Evolutionary conservation across 2,797 vertebrate genomes (phyloP), one percentile per base, ranked within the genome.

Genomic region (Phyllotis vaccarum): DNA sequence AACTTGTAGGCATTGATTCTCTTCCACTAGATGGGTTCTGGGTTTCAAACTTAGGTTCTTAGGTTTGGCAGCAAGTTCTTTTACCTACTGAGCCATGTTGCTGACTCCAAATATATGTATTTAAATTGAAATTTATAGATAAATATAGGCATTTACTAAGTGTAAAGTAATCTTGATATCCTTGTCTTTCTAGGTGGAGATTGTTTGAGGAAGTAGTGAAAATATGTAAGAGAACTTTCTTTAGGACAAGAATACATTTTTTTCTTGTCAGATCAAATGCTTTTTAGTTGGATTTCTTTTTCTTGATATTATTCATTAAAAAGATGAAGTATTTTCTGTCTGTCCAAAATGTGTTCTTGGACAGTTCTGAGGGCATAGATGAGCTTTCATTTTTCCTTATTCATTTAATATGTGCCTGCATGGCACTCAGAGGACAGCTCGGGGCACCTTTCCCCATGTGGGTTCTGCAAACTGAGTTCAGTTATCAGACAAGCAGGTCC

Each of bases 191-290:
- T 58, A 86, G 60, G n/a, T 11, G 27, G 46, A 74, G 21, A 6
- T 54, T 74, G 64, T 79, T 10, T 34, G 64, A 95, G 82, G 80
- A 95, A 79, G 34, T 91, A 52, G 52, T 64, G 68, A 89, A 62
- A 75, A 54, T 46, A 60, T 86, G n/a, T 24, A 46, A 12, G 37
- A 68, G 21, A 76, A n/a, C 66, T 72, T 83, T 4, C 64, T 54
- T 76, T 6, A 34, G 76, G 21, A 37, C 3, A 1, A 21, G 76
- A 86, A 9, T 37, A 37, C 24, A 49, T n/a, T 56, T 72, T 46
- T 96, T 70, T 72, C 76, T 46, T 74, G 46, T 95, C 24, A 31
- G 27, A 43, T 31, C 56, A 27, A 10, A 11, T 29, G 14, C 52
- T 66, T 75, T 80, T 56, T 34, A 54, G 62, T 34, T 34, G 68